phyloP scores from a whole-genome alignment of 2,113 vertebrate genomes.

The Heliornis fulica region DNA sequence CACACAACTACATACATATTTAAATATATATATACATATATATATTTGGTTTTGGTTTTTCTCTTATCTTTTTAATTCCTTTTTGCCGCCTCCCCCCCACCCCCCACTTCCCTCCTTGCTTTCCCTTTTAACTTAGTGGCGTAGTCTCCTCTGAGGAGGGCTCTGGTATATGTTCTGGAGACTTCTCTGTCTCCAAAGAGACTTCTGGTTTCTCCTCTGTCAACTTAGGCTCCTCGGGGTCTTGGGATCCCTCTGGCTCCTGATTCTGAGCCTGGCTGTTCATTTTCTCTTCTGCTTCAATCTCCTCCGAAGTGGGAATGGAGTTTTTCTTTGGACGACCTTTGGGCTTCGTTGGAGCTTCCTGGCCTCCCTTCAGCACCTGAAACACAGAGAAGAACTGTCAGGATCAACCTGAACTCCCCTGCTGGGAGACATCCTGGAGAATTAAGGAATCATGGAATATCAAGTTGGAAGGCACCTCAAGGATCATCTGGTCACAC shows the following conservation, averaged over 20 bases:
- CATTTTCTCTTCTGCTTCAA: conserved; percentile 92
- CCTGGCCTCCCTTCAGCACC: conserved; percentile 97
- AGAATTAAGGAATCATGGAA: neutral
- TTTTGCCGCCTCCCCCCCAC: neutral
- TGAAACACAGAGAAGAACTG: conserved; percentile 29
- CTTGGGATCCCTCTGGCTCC: neutral
- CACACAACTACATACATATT: conserved; percentile 56
- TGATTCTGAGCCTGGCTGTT: conserved; percentile 78
- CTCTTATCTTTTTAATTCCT: neutral
- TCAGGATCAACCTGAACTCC: neutral
- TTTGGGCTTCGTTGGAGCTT: conserved; percentile 98
- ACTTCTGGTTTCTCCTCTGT: conserved; percentile 69
- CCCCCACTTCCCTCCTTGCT: neutral
- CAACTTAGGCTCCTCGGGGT: neutral
- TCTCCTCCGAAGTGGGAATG: conserved; percentile 95
- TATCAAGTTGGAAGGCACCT: too few relatives aligned
- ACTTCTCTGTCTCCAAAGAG: conserved; percentile 34
- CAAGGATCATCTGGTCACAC: too few relatives aligned
- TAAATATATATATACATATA: conserved; percentile 57
- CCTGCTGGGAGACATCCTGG: neutral
- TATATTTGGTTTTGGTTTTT: conserved; percentile 14
- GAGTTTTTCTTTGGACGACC: conserved; percentile 98
- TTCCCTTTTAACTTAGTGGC: conserved; percentile 69
- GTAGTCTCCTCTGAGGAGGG: conserved; percentile 44
- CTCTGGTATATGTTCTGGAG: conserved; percentile 31